Conservation (phyloP, 2,888 invertebrate genomes). For the Caenorhabditis afra region DNA sequence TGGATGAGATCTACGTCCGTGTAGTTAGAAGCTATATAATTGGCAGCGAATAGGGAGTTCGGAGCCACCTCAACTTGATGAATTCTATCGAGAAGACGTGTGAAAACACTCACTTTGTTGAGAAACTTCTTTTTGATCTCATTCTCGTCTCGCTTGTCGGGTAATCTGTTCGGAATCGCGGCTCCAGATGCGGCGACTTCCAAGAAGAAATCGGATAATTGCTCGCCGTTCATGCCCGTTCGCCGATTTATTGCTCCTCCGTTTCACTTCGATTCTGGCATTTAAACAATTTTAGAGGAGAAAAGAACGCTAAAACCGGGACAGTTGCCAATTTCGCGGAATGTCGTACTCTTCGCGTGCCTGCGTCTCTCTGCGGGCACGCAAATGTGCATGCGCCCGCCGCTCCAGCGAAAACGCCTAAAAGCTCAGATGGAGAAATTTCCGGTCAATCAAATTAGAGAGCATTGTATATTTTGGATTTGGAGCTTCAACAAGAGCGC, state of each 20-base stretch:
- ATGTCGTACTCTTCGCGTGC: slow-evolving; percentile 12
- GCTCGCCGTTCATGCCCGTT: slow-evolving; percentile 69
- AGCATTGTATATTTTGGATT: too few relatives aligned
- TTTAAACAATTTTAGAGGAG: slow-evolving; percentile 6
- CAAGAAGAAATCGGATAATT: slow-evolving; percentile 71
- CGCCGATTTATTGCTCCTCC: neutral
- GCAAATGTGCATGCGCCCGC: too few relatives aligned
- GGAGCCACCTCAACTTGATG: slow-evolving; percentile 38
- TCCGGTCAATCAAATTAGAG: too few relatives aligned
- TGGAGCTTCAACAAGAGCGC: too few relatives aligned
- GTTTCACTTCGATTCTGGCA: neutral
- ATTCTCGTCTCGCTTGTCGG: slow-evolving; percentile 46
- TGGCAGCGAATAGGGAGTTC: slow-evolving; percentile 66
- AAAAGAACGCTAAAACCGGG: neutral
- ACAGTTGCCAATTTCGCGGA: slow-evolving; percentile 21
- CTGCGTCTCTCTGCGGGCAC: slow-evolving; percentile 24
- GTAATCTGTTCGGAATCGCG: slow-evolving; percentile 28
- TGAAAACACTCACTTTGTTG: slow-evolving; percentile 47
- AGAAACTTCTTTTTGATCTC: slow-evolving; percentile 51
- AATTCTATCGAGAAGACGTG: neutral
- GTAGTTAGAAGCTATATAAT: slow-evolving; percentile 76
- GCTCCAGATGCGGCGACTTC: slow-evolving; percentile 53
- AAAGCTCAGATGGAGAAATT: too few relatives aligned
- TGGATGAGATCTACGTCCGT: slow-evolving; percentile 75
- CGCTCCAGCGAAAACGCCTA: too few relatives aligned